Base-by-base conservation (phyloP, 2,797 vertebrate genomes). In the Pseudopleuronectes americanus region DNA sequence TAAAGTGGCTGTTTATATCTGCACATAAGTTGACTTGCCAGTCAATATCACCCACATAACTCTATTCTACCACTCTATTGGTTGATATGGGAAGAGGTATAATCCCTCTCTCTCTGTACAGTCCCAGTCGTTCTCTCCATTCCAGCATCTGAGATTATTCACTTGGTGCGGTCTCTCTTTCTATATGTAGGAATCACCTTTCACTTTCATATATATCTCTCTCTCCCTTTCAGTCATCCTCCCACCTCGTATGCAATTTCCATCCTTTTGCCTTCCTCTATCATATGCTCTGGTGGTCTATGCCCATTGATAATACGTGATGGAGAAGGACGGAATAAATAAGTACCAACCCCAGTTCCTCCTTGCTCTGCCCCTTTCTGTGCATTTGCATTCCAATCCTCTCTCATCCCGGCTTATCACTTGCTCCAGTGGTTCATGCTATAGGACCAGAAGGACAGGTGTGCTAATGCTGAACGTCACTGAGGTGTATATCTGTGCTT, bases 241-340 rank as follows among this genome's bases (percentile, higher is more conserved):
- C 60, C 68, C n/a, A 12, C 49, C 38, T 49, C 38, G 28, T 61
- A 54, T 51, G 65, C n/a, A 19, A 24, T 57, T 74, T 66, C 55
- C n/a, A 31, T 79, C 64, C 52, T 59, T 56, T 71, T 63, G 53
- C 56, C 45, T 47, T 28, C 33, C 70, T 45, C 77, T 78, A 89
- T 92, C 87, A 92, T 52, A 60, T 86, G 89, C 89, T 88, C 90
- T 64, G 70, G 57, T 92, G 90, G 66, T 80, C 87, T 86, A 68
- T 84, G 83, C 52, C 58, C 54, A 74, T 71, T 77, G 79, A 88
- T 87, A 88, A 69, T 57, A 72, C 64, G 64, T 60, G 56, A 59
- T 2, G 67, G 77, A 84, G 77, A 77, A 77, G 71, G 64, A 73
- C 61, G 65, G 65, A 70, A 81, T 76, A 43, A 52, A 77, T 81